These are phyloP conservation scores for Centropus bengalensis DNA, from an alignment of 2,113 vertebrate species.

Conservation along the genomic window DNA sequence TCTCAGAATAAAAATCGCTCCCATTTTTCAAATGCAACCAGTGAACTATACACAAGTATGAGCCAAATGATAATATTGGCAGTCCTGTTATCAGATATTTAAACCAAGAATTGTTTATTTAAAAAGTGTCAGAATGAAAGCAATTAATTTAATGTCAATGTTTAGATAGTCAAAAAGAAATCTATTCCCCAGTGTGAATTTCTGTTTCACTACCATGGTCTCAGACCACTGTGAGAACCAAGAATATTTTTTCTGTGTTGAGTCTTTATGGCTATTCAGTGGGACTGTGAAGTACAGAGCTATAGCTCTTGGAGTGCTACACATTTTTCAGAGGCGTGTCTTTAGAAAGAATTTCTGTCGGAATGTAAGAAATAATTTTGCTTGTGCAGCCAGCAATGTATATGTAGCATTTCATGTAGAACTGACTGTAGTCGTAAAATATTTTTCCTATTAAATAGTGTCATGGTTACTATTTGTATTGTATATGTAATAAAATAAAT, in stretches of 20 bases:
- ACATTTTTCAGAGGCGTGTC: background rate
- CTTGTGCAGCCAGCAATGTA: background rate
- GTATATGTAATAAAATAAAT: background rate
- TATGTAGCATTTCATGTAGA: background rate
- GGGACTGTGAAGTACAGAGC: background rate
- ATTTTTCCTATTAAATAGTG: background rate
- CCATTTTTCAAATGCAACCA: background rate
- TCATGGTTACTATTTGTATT: background rate
- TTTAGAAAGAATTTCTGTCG: background rate
- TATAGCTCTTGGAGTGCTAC: background rate
- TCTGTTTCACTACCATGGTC: background rate
- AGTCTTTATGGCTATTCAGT: background rate
- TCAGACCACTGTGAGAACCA: background rate
- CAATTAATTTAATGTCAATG: background rate
- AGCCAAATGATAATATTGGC: background rate
- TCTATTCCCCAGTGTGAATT: background rate
- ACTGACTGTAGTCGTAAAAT: background rate
- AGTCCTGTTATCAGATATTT: background rate
- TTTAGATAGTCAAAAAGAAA: background rate
- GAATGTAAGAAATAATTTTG: background rate
- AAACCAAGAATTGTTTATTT: background rate
- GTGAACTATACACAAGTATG: background rate
- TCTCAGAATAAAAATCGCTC: background rate
- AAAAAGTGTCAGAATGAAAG: background rate
- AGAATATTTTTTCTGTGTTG: background rate